phyloP scores from a whole-genome alignment of 2,797 vertebrate species.

The Acipenser ruthenus region DNA sequence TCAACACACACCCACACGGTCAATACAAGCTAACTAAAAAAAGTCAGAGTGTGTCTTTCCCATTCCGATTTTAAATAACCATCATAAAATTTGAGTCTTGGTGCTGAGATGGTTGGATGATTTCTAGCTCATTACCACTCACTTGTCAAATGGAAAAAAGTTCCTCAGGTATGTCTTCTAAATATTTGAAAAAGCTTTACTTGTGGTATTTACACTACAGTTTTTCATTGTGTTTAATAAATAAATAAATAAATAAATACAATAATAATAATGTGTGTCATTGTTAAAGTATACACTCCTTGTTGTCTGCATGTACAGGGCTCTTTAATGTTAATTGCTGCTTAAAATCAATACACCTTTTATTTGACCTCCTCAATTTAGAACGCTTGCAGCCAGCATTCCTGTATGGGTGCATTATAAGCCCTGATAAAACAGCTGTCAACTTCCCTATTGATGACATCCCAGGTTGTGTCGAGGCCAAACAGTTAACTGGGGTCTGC shows the following conservation, averaged over 20 bases:
- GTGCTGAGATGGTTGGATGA: constrained; percentile 83
- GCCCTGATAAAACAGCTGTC: constrained; percentile 73
- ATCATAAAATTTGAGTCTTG: neutral
- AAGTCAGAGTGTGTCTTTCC: constrained; percentile 1
- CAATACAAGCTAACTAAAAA: neutral
- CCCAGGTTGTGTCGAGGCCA: constrained; percentile 31
- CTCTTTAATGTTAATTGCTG: too few relatives aligned
- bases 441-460: constrained; percentile 66
- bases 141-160: constrained; percentile 60
- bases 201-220: too few relatives aligned
- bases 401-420: constrained; percentile 80
- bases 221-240: too few relatives aligned
- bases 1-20: neutral
- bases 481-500: constrained; percentile 53
- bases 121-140: constrained; percentile 84
- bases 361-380: constrained; percentile 29
- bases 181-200: too few relatives aligned
- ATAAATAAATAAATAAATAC: too few relatives aligned
- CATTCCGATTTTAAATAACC: neutral
- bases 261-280: too few relatives aligned
- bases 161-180: constrained; percentile 71
- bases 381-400: constrained; percentile 67
- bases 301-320: too few relatives aligned
- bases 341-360: neutral
- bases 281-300: too few relatives aligned